Evolutionary conservation across 1,140 invertebrate species (phyloP), one percentile per base, ranked within the genome.

Genomic region (Rhopalosiphum maidis): DNA sequence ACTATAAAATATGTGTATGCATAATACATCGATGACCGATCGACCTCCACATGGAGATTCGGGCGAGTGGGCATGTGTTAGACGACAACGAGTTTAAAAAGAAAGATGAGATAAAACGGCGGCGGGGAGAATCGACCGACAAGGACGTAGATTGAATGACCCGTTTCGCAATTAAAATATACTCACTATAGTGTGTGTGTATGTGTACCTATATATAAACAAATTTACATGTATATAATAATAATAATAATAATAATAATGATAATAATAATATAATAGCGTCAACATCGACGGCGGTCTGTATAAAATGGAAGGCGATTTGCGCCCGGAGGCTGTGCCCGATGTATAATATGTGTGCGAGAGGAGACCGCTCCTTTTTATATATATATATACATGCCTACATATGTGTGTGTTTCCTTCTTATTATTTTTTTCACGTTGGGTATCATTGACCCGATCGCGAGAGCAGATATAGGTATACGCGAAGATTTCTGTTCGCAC

Each of bases 91-190:
- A 48, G 30, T 48, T 43, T 30, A 18, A 46, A 23, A 37, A 82
- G 41, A 91, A 91, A 82, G 54, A 91, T 48, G n/a, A 21, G 46
- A 88, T 88, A 48, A 88, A 88, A 88, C 18, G 22, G 35, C 8
- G 5, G 89, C 25, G 60, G 46, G 60, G 90, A 68, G 48, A 90
- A 68, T 90, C 89, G 54, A 91, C 55, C 30, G 30, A 37, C 60
- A 82, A 91, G 90, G 90, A 91, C 41, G 25, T 91, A 91, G 41
- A 91, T 48, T 68, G 60, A 82, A 77, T 91, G 90, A 91, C 90
- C 90, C 46, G 90, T 91, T 91, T 91, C 43, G 90, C 90, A 91
- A 91, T 91, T 91, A 91, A 91, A 77, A 77, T 91, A 82, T 77
- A 60, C 6, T 23, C 15, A 4, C 5, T 22, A 30, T 35, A 41